These are phyloP conservation scores for Spea bombifrons DNA, from an alignment of 2,113 vertebrate species.

Conservation along the genomic window DNA sequence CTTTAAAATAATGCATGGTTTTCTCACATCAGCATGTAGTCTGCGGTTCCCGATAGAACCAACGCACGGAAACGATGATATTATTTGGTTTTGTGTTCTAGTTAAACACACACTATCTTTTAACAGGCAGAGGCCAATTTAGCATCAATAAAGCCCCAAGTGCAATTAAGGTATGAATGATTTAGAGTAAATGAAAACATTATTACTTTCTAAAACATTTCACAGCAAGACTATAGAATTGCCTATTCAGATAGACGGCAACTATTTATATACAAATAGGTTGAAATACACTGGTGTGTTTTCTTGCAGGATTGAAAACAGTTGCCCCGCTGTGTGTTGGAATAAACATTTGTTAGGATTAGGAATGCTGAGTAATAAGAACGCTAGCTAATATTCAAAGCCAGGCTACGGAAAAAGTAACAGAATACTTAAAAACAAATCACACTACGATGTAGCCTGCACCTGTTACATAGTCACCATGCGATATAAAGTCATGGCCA, in stretches of 20 bases:
- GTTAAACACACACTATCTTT: constrained; percentile 5
- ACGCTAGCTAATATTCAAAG: constrained; percentile 36
- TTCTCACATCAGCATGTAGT: no score
- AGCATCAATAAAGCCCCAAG: constrained; percentile 11
- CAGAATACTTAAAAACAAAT: constrained; percentile 28
- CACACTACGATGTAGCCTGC: constrained; percentile 17
- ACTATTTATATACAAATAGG: constrained; percentile 37
- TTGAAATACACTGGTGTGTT: constrained; percentile 32
- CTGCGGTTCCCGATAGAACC: no score
- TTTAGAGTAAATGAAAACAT: constrained; percentile 25
- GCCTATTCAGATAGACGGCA: constrained; percentile 19
- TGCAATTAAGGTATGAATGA: constrained; percentile 27
- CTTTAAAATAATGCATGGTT: no score
- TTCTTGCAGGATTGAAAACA: constrained; percentile 32
- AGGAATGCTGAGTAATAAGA: constrained; percentile 31
- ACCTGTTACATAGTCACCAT: constrained; percentile 17
- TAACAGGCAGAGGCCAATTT: constrained; percentile 19
- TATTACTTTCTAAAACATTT: constrained; percentile 27
- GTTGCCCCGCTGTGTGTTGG: constrained; percentile 37
- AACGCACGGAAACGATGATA: not conserved
- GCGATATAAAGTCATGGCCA: not conserved
- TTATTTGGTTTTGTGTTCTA: constrained; percentile 18
- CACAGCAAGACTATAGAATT: constrained; percentile 21
- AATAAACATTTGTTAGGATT: constrained; percentile 46
- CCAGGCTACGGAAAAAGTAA: constrained; percentile 30